Percentiles rank a stretch among this genome's conserved stretches.
These are phyloP conservation scores for Eulemur rufifrons DNA, from an alignment of 2,113 vertebrate genomes.

Conservation along the genomic window DNA sequence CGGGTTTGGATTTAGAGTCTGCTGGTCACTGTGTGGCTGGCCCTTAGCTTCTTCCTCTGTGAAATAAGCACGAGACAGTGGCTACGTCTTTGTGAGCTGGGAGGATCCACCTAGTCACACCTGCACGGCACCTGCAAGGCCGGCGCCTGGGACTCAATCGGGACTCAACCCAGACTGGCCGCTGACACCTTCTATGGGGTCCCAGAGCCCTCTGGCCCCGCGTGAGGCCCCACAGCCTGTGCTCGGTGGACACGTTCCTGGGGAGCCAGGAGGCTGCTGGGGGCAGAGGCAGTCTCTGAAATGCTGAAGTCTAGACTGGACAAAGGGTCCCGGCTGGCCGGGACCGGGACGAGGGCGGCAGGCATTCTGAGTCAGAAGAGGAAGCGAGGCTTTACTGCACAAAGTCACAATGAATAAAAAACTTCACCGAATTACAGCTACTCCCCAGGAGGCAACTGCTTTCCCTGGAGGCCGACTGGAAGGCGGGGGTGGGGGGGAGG, in stretches of 20 bases:
- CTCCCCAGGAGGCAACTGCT: background rate
- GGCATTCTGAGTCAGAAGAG: too few species aligned
- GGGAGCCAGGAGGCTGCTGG: background rate
- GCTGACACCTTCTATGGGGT: background rate
- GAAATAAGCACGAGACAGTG: rapidly evolving
- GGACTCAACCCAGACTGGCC: background rate
- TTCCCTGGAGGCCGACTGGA: too few species aligned
- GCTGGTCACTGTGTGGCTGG: background rate
- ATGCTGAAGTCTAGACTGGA: too few species aligned
- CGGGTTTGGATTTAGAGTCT: background rate
- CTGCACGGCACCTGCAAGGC: background rate
- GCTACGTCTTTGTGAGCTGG: background rate
- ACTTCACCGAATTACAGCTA: background rate
- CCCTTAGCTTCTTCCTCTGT: background rate
- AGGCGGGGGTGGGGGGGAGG: background rate
- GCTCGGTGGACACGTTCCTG: background rate
- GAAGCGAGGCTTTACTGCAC: background rate
- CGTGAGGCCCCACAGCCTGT: too few species aligned
- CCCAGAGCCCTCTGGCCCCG: background rate
- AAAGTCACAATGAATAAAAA: background rate
- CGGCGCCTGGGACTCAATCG: too few species aligned
- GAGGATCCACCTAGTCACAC: background rate
- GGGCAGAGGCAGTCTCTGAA: too few species aligned
- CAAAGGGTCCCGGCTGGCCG: background rate
- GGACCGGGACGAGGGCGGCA: rapidly evolving